A percentile compares a stretch with the other conserved stretches of the same genome.
These are phyloP conservation scores for Vireo altiloquus DNA, from an alignment of 2,113 vertebrate species.

Conservation along the genomic window DNA sequence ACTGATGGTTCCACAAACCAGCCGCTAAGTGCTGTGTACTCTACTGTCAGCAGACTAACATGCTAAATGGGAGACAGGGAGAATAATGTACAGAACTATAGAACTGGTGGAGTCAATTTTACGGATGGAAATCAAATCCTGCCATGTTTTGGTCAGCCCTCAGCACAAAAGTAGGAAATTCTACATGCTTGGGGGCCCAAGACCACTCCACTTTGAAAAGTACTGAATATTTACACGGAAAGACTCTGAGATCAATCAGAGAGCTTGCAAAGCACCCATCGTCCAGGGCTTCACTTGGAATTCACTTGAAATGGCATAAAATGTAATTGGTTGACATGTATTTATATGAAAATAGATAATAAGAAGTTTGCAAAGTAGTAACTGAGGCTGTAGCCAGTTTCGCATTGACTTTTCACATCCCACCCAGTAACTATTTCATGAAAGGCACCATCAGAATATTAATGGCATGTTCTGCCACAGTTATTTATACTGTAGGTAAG, in stretches of 20 bases:
- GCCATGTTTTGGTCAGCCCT: background rate
- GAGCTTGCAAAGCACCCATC: background rate
- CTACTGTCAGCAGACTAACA: slow-evolving; percentile 79
- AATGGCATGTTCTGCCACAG: background rate
- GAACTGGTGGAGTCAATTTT: slow-evolving; percentile 65
- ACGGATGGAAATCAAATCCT: slow-evolving; percentile 69
- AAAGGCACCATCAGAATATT: background rate
- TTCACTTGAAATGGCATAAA: slow-evolving; percentile 22
- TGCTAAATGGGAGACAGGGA: slow-evolving; percentile 74
- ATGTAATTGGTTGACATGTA: background rate
- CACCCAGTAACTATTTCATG: background rate
- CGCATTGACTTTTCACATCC: background rate
- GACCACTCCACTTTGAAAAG: background rate
- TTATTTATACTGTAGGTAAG: background rate
- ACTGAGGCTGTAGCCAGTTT: background rate
- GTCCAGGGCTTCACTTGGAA: background rate
- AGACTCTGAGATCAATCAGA: slow-evolving; percentile 8
- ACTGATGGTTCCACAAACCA: slow-evolving; percentile 82
- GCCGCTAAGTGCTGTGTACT: slow-evolving; percentile 82
- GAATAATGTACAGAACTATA: slow-evolving; percentile 66
- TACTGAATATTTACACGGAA: slow-evolving; percentile 29
- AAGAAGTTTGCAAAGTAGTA: background rate
- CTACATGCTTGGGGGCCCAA: background rate
- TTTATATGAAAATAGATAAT: slow-evolving; percentile 30
- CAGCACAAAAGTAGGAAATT: slow-evolving; percentile 12